Percentiles rank a stretch among this genome's conserved stretches.
Conservation (phyloP, 2,797 vertebrate species). For the Lagorchestes hirsutus region DNA sequence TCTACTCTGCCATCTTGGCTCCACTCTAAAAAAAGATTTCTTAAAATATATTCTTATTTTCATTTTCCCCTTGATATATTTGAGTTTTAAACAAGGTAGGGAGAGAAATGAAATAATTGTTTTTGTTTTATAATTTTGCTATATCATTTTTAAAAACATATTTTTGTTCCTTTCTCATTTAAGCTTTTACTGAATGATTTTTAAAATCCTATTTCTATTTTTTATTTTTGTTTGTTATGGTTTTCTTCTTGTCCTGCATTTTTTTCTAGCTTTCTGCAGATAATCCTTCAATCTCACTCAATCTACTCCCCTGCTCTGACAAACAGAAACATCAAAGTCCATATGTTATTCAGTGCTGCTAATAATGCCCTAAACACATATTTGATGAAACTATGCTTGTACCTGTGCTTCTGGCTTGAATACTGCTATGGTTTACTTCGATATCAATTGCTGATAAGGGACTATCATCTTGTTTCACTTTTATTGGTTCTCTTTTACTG, state of each 20-base stretch:
- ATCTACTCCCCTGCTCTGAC: neutral
- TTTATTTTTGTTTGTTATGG: neutral
- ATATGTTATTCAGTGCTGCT: neutral
- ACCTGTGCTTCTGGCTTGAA: neutral
- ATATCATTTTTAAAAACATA: neutral
- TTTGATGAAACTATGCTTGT: too few species aligned
- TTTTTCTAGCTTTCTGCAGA: neutral
- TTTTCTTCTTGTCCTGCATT: neutral
- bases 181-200: neutral
- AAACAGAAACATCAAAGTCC: neutral
- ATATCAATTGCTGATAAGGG: neutral
- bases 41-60: neutral
- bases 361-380: neutral
- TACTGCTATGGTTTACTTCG: neutral
- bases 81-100: neutral
- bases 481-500: too few species aligned
- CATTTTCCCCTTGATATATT: neutral
- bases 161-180: neutral
- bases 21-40: neutral
- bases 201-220: neutral
- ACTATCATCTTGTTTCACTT: neutral
- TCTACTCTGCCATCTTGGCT: too few species aligned
- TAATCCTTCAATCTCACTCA: neutral
- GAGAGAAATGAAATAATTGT: neutral
- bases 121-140: neutral